Base-by-base conservation (phyloP, 2,113 vertebrate genomes). In the Mastomys natalensis region DNA sequence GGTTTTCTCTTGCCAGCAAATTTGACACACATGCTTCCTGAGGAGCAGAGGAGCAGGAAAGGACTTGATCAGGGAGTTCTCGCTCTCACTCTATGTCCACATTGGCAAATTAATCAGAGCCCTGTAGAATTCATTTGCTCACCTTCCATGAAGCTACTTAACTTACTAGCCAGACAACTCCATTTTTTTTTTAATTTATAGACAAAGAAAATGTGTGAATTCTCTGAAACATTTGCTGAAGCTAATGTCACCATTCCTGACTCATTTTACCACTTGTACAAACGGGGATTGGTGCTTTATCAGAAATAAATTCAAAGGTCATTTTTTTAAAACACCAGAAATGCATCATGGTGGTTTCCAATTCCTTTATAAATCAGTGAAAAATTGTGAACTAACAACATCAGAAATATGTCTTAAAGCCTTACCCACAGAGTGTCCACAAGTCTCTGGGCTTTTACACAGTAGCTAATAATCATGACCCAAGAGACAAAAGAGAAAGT, bases 281-380 rank as follows among this genome's bases (percentile, higher is more conserved):
- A 72, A 64, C 37, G 2, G 66, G 12, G 13, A 90, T 34, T 82
- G 17, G 73, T 94, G 73, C 74, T 80, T 87, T 15, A 89, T 70
- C 17, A 93, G 31, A 29, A 62, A 64, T 94, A 85, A 88, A 15
- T 81, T 92, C 45, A 68, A 77, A 96, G 85, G 51, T n/a, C 48
- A 89, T 31, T 48, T 74, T 95, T 91, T 91, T 68, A 89, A 82
- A 76, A 17, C 21, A 89, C 91, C 62, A 94, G 87, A 96, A 87
- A 87, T 84, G 95, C n/a, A 22, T 26, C 68, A 87, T 87, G n/a
- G 93, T 70, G 24, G 22, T 16, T 80, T 29, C 8, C 53, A 90
- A 60, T 34, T 68, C 51, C 64, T 55, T 68, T 58, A 40, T 66
- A 81, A 95, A 86, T 60, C 76, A 53, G 5, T 76, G 40, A 53